Conservation (phyloP, 2,797 vertebrate species). For the Muraenolepis orangiensis region DNA sequence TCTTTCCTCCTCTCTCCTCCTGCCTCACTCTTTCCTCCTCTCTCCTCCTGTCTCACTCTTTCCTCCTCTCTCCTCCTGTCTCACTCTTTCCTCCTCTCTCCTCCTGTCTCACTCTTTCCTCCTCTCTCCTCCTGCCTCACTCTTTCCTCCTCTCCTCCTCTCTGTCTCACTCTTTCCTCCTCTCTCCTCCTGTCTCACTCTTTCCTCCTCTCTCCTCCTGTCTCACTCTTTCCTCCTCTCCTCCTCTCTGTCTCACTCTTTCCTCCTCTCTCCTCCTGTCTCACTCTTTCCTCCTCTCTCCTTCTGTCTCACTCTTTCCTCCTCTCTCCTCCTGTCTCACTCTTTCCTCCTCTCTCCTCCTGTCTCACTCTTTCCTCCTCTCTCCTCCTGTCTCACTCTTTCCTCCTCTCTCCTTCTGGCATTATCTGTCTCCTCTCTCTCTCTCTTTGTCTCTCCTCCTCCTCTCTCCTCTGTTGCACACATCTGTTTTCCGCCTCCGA, state of each 20-base stretch:
- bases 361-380: background rate
- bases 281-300: background rate
- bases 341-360: background rate
- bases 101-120: too few relatives aligned
- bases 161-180: background rate
- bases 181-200: background rate
- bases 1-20: constrained; percentile 15
- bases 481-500: background rate
- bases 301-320: constrained; percentile 33
- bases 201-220: background rate
- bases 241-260: background rate
- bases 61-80: constrained; percentile 22
- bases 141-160: constrained; percentile 21
- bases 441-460: background rate
- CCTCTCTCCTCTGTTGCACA: background rate
- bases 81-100: constrained; percentile 13
- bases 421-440: background rate
- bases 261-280: background rate
- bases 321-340: too few relatives aligned
- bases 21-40: constrained; percentile 13
- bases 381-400: too few relatives aligned
- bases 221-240: background rate
- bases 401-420: background rate
- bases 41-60: background rate
- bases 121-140: too few relatives aligned